Percentiles rank a stretch among this genome's conserved stretches.
phyloP scores from a whole-genome alignment of 2,113 vertebrate species.

The Anguilla rostrata region DNA sequence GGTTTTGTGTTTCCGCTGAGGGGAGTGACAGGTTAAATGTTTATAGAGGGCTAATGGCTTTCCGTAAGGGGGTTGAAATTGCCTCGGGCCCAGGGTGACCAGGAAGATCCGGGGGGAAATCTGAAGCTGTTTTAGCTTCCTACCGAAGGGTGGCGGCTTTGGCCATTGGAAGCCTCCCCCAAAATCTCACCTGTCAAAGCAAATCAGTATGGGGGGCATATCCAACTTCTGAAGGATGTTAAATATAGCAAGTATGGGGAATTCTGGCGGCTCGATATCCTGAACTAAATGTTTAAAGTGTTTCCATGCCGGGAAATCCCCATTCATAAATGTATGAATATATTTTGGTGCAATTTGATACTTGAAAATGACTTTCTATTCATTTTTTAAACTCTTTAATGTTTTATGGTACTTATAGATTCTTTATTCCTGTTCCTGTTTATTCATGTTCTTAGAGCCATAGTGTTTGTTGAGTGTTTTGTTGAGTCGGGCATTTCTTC shows the following conservation, averaged over 20 bases:
- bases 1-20: neutral
- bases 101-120: neutral
- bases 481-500: constrained; percentile 51
- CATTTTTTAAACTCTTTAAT: neutral
- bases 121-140: neutral
- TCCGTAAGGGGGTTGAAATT: constrained; percentile 54
- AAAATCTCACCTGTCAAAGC: neutral
- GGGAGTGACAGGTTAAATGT: constrained; percentile 59
- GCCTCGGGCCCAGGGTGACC: constrained; percentile 22
- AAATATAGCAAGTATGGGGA: neutral
- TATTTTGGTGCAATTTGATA: neutral
- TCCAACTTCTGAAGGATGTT: no score
- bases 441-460: neutral
- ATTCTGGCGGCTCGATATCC: no score
- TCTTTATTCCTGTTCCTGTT: neutral
- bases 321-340: neutral
- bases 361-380: neutral
- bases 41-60: constrained; percentile 71
- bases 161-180: neutral
- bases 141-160: neutral
- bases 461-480: neutral
- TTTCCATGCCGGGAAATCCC: neutral
- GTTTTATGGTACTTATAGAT: neutral
- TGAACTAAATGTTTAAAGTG: neutral
- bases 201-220: neutral